phyloP scores from a whole-genome alignment of 1,140 invertebrate genomes.

The Achatina immaculata region DNA sequence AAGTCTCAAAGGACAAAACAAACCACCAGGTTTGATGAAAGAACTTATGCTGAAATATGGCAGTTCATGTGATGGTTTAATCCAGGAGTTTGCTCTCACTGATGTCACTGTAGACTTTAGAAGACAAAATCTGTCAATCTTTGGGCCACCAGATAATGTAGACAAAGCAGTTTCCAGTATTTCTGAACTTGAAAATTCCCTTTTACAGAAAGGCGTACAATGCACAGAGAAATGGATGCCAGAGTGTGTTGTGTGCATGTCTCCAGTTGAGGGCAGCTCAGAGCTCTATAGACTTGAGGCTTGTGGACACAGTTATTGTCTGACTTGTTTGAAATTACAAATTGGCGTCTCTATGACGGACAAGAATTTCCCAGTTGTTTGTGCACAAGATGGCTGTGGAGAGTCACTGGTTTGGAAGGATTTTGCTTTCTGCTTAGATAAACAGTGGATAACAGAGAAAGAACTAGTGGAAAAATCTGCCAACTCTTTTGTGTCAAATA shows the following conservation, averaged over 20 bases:
- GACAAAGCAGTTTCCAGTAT: slow-evolving; percentile 41
- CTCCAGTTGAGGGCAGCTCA: slow-evolving; percentile 45
- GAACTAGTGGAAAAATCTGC: slow-evolving; percentile 46
- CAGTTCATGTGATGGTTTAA: slow-evolving; percentile 42
- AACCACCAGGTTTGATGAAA: slow-evolving; percentile 61
- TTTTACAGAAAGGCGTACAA: not conserved
- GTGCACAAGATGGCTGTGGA: slow-evolving; percentile 53
- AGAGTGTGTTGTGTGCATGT: slow-evolving; percentile 60
- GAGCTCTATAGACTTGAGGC: slow-evolving; percentile 57
- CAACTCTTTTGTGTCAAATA: slow-evolving; percentile 41
- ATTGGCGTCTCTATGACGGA: slow-evolving; percentile 30
- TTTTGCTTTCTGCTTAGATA: slow-evolving; percentile 40
- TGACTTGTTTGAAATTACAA: slow-evolving; percentile 51
- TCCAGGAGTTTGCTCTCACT: slow-evolving; percentile 34
- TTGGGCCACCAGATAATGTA: slow-evolving; percentile 48
- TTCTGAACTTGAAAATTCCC: slow-evolving; percentile 27
- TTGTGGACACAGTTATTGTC: slow-evolving; percentile 65
- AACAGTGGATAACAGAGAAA: slow-evolving; percentile 28
- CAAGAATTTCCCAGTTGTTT: slow-evolving; percentile 53
- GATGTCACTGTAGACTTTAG: slow-evolving; percentile 46
- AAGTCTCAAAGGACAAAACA: slow-evolving; percentile 43
- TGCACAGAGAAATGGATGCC: slow-evolving; percentile 35
- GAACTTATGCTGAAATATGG: slow-evolving; percentile 48
- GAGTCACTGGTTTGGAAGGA: slow-evolving; percentile 50
- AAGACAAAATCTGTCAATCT: slow-evolving; percentile 50